Conservation (phyloP, 2,797 vertebrate species). For the Semaprochilodus insignis region DNA sequence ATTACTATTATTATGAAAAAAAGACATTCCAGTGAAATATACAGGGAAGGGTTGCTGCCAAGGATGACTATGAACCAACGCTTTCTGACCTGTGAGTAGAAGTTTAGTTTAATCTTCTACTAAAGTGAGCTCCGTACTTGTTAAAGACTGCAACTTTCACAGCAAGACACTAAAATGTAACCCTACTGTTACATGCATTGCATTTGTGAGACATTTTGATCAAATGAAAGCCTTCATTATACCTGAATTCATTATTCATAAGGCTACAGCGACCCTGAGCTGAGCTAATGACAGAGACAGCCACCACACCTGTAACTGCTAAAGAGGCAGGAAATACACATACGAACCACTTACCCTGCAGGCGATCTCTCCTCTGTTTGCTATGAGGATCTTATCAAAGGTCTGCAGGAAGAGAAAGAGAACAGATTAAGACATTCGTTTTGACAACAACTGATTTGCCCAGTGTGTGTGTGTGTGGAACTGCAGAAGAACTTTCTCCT, state of each 20-base stretch:
- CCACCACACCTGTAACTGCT: slow-evolving; percentile 11
- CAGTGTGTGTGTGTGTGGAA: neutral
- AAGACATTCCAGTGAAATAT: too few relatives aligned
- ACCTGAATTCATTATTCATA: neutral
- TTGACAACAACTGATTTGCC: slow-evolving; percentile 45
- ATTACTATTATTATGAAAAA: too few relatives aligned
- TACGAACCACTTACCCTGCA: slow-evolving; percentile 93
- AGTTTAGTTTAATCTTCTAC: too few relatives aligned
- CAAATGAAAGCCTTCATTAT: neutral
- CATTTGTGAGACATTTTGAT: neutral
- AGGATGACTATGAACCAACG: too few relatives aligned
- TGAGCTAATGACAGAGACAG: neutral
- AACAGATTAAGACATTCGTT: slow-evolving; percentile 52
- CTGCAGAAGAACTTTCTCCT: slow-evolving; percentile 16
- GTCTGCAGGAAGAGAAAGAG: slow-evolving; percentile 77
- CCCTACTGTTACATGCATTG: too few relatives aligned
- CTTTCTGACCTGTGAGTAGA: too few relatives aligned
- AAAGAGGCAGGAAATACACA: slow-evolving; percentile 23
- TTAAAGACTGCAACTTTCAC: too few relatives aligned
- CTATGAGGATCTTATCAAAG: slow-evolving; percentile 97
- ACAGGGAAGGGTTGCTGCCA: too few relatives aligned
- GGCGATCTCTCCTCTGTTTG: slow-evolving; percentile 98
- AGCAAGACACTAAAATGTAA: too few relatives aligned
- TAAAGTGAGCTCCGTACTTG: too few relatives aligned
- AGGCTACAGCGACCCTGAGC: neutral